Evolutionary conservation across 2,113 vertebrate species (phyloP).

Genomic region (Sinocyclocheilus anophthalmus): DNA sequence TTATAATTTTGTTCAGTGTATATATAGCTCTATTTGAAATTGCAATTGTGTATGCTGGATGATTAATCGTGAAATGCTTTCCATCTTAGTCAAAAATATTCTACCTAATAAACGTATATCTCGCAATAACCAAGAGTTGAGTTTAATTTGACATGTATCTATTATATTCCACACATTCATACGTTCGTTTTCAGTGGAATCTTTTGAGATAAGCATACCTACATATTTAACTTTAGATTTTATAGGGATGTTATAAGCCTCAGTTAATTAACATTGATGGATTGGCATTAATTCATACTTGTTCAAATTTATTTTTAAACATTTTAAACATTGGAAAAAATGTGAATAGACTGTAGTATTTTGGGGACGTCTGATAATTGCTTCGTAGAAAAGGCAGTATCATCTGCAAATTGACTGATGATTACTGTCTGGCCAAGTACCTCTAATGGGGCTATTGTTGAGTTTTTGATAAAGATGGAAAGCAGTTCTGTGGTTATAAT

Average conservation of each 20-base stretch:
- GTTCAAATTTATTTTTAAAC: constrained; percentile 1
- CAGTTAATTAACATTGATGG: background rate
- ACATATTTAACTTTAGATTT: too few relatives aligned
- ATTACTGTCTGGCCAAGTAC: background rate
- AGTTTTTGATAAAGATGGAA: background rate
- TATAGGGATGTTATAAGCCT: too few relatives aligned
- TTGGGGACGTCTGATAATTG: background rate
- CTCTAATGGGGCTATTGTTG: background rate
- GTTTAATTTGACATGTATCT: background rate
- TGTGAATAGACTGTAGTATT: background rate
- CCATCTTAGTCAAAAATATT: constrained; percentile 2
- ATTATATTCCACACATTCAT: background rate
- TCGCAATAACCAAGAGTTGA: background rate
- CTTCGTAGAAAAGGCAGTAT: background rate
- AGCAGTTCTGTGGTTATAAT: background rate
- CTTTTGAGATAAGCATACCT: too few relatives aligned
- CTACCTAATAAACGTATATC: constrained; percentile 45
- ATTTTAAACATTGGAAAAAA: background rate
- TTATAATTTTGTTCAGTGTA: too few relatives aligned
- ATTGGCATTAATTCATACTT: constrained; percentile 19
- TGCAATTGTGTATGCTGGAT: background rate
- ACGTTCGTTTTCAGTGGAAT: too few relatives aligned
- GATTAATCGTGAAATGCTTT: background rate
- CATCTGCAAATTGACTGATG: background rate
- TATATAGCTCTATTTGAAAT: background rate